Evolutionary conservation across 2,888 invertebrate species (phyloP).

Genomic region (Hydriomena furcata): DNA sequence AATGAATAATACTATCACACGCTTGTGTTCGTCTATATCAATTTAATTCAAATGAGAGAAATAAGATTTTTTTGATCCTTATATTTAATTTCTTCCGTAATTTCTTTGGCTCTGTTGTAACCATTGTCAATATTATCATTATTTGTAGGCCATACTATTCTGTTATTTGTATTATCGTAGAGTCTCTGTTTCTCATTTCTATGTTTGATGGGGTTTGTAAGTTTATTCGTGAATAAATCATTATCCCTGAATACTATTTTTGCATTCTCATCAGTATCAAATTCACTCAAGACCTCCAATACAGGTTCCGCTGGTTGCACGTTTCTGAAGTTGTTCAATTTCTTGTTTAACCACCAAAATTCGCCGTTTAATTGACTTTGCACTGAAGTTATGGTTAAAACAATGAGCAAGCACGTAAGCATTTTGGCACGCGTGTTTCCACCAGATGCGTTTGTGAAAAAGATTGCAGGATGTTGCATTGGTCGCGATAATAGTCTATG

Average conservation of each 20-base stretch:
- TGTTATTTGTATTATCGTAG: constrained; percentile 37
- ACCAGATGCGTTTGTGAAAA: constrained; percentile 41
- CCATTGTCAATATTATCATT: constrained; percentile 7
- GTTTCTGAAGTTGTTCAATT: constrained; percentile 51
- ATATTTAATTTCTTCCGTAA: constrained; percentile 5
- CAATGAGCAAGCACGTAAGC: constrained; percentile 44
- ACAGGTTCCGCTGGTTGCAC: constrained; percentile 49
- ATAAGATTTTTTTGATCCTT: constrained; percentile 13
- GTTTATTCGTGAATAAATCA: constrained; percentile 30
- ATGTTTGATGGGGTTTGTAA: constrained; percentile 19
- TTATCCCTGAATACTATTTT: constrained; percentile 62
- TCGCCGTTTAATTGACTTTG: constrained; percentile 64
- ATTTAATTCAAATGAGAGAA: too few species aligned
- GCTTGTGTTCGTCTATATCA: too few species aligned
- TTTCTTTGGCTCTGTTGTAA: constrained; percentile 15
- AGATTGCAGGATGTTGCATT: constrained; percentile 67
- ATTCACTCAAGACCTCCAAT: constrained; percentile 60
- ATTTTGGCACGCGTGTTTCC: constrained; percentile 45
- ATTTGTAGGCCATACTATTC: constrained; percentile 37
- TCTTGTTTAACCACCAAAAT: constrained; percentile 73
- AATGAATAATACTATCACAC: too few species aligned
- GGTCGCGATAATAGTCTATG: constrained; percentile 55
- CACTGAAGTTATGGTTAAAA: constrained; percentile 46
- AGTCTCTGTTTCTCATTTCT: constrained; percentile 27
- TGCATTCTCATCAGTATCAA: constrained; percentile 66